phyloP scores from a whole-genome alignment of 2,797 vertebrate species.

The Brotula barbata region DNA sequence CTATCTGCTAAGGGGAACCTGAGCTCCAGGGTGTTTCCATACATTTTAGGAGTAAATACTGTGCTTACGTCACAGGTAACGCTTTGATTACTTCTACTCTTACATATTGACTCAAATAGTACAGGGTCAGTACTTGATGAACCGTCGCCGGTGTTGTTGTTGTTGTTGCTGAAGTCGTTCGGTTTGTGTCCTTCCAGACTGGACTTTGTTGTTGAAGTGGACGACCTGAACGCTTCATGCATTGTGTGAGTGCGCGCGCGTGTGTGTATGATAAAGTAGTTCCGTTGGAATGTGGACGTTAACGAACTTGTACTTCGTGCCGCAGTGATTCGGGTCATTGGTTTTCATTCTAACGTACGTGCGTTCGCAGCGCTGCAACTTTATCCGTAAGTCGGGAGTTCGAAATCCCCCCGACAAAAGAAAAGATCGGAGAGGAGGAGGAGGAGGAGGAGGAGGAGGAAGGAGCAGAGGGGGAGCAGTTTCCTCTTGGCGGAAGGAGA shows the following conservation, averaged over 20 bases:
- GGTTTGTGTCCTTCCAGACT: no score
- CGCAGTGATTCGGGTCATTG: slow-evolving; percentile 7
- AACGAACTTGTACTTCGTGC: slow-evolving; percentile 30
- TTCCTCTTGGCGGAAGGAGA: slow-evolving; percentile 80
- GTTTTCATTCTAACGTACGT: slow-evolving; percentile 1
- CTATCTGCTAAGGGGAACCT: no score
- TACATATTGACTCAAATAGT: no score
- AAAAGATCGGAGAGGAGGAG: slow-evolving; percentile 27
- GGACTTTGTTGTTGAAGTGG: no score
- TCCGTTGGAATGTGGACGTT: slow-evolving; percentile 61
- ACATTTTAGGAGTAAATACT: no score
- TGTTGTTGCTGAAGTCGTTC: no score
- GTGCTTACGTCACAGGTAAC: no score
- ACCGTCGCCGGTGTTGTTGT: no score
- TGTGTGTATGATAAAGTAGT: slow-evolving; percentile 66
- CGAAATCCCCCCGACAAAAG: slow-evolving; percentile 72
- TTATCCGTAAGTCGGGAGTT: slow-evolving; percentile 29
- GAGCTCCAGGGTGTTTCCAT: no score
- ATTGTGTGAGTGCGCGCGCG: neutral
- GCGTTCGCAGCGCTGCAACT: slow-evolving; percentile 1
- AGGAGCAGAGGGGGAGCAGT: slow-evolving; percentile 53
- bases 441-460: slow-evolving; percentile 21
- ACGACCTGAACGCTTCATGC: no score
- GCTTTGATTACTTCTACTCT: no score
- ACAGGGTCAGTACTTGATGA: no score